Evolutionary conservation across 2,113 vertebrate genomes (phyloP), one percentile per base, ranked within the genome.

Genomic region (Cyanoliseus patagonus): DNA sequence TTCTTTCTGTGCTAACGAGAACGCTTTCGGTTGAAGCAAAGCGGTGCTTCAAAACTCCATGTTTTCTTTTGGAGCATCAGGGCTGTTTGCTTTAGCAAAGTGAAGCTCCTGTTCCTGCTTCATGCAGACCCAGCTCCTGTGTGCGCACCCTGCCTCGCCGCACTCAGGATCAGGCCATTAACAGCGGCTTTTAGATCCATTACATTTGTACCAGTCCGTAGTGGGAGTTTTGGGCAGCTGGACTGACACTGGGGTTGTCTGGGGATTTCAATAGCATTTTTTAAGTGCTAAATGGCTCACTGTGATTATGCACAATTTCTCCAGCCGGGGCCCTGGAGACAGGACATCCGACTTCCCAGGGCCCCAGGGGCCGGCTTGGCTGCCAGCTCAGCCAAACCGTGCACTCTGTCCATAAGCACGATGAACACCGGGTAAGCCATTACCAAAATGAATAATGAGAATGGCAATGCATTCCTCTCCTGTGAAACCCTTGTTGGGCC

Each of bases 201-300:
- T 97, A 92, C 92, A 73, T 95, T 96, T 95, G 93, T 97, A 95
- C 93, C 91, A 67, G 72, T 92, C 86, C 86, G 97, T 96, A 96
- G 96, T 89, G 95, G 96, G 95, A 97, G 81, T 94, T 96, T 95
- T 92, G 96, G 95, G 90, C 86, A 70, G 95, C 97, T 97, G 96
- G 97, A 97, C 95, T 95, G 97, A 97, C 88, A 95, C 97, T 92
- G 95, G 94, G 95, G 96, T 95, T 96, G 97, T 97, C 96, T 95
- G 96, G 98, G 97, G 97, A 97, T 97, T 97, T 98, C 76, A n/a
- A 82, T 92, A 95, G 92, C 76, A 1, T 96, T 98, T 79, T 97
- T 88, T 97, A 97, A 98, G 97, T 98, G 97, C 97, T 98, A 97
- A 97, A 97, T 97, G 95, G 95, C 95, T 97, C 73, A 25, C 59